Base-by-base conservation (phyloP, 2,797 vertebrate genomes). In the Chiroxiphia lanceolata region DNA sequence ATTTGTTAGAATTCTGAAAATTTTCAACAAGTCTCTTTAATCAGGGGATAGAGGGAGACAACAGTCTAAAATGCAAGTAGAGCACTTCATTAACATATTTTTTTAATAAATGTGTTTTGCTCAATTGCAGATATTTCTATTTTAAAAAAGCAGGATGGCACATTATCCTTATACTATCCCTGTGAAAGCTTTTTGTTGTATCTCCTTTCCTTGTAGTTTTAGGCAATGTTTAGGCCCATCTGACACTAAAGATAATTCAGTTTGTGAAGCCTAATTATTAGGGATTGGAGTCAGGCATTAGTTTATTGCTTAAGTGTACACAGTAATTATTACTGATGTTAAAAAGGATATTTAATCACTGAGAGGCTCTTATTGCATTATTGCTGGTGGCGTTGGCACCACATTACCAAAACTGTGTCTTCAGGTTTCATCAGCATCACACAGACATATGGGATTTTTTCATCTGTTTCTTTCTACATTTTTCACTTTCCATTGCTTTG, bases 231-330 rank as follows among this genome's bases (percentile, higher is more conserved):
- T 93, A 67, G 83, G n/a, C 34, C 87, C 94, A 44, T 94, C 64
- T 87, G 56, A 82, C 57, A 69, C 48, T 81, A 53, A 82, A 92
- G 85, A 94, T 64, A 93, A 50, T 89, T 90, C 56, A 94, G 61
- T 90, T 96, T 33, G 80, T 91, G 94, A 95, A 83, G 34, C 26
- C 94, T 91, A 94, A 95, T 97, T 95, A 94, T 89, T 96, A 95
- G 26, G 82, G 81, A 96, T 60, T 61, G 44, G 33, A 96, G 40
- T 44, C 38, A 48, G 36, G 29, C 53, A 90, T 92, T 94, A 93
- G 84, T 95, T 96, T 96, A 89, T 94, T 95, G 48, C 88, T 91
- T 84, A 95, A 87, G 13, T 31, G 84, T 92, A 95, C 75, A 56
- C 78, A 87, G 51, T 84, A 68, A 94, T 95, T 92, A 87, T 82